phyloP scores from a whole-genome alignment of 2,888 invertebrate genomes.

The Mystacides longicornis region DNA sequence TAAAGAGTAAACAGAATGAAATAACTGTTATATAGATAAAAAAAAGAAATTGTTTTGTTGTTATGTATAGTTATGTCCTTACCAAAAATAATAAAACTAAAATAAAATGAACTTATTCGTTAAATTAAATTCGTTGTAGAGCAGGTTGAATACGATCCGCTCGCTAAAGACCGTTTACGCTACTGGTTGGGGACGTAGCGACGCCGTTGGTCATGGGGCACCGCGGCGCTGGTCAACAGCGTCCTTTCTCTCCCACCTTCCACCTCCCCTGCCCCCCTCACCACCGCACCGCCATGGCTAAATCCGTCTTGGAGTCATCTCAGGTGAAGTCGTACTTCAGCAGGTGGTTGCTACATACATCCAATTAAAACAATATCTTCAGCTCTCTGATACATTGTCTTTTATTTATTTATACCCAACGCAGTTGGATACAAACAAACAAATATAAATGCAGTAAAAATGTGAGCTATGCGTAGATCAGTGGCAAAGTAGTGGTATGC shows the following conservation, averaged over 20 bases:
- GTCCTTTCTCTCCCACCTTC: constrained; percentile 30
- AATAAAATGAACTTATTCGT: constrained; percentile 20
- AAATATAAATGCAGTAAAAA: no score
- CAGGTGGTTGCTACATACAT: constrained; percentile 18
- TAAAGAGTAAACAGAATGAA: constrained; percentile 5
- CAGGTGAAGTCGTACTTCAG: constrained; percentile 8
- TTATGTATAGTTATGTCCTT: constrained; percentile 17
- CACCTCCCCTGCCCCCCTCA: constrained; percentile 26
- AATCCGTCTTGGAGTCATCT: constrained; percentile 10
- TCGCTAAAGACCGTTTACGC: constrained; percentile 24
- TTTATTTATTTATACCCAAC: no score
- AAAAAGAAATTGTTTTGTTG: not conserved
- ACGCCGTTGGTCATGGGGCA: constrained; percentile 40
- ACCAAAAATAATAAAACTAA: constrained; percentile 25
- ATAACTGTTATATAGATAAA: constrained; percentile 1
- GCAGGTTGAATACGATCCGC: constrained; percentile 23
- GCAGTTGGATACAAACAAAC: no score
- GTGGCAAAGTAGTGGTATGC: no score
- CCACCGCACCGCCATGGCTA: constrained; percentile 4
- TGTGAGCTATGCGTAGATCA: no score
- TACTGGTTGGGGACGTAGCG: constrained; percentile 36
- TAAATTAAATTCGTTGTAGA: constrained; percentile 11
- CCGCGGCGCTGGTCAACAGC: constrained; percentile 38
- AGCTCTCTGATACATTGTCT: not conserved
- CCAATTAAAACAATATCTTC: no score